phyloP scores from a whole-genome alignment of 2,888 invertebrate species.

The Sinotaia quadrata region DNA sequence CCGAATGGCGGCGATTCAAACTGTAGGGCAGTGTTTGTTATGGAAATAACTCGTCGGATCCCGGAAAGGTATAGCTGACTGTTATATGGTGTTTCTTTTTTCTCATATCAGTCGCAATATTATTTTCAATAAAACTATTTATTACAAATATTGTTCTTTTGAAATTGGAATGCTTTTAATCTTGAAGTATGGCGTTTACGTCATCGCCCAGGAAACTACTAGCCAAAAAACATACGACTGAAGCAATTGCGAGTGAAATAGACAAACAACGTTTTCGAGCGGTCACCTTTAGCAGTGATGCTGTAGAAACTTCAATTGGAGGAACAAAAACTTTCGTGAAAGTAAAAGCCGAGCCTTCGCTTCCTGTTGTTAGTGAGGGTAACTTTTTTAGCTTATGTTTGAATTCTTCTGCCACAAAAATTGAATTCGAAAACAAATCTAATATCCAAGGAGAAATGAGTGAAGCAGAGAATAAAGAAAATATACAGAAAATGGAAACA shows the following conservation, averaged over 20 bases:
- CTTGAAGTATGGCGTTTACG: slow-evolving; percentile 25
- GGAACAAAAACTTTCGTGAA: slow-evolving; percentile 60
- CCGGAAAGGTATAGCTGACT: too few relatives aligned
- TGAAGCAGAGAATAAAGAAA: slow-evolving; percentile 18
- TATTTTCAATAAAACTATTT: too few relatives aligned
- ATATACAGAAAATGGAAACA: slow-evolving; percentile 7
- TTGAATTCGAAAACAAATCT: neutral
- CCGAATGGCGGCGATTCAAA: too few relatives aligned
- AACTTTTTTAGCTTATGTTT: neutral
- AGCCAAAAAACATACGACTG: slow-evolving; percentile 45
- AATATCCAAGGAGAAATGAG: neutral
- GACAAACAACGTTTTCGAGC: slow-evolving; percentile 40
- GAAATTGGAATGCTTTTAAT: neutral
- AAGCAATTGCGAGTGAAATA: too few relatives aligned
- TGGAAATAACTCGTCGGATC: too few relatives aligned
- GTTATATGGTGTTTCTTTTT: too few relatives aligned
- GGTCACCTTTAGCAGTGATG: slow-evolving; percentile 61
- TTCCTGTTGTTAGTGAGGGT: slow-evolving; percentile 23
- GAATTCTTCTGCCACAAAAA: neutral
- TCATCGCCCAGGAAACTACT: slow-evolving; percentile 33
- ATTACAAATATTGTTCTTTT: neutral
- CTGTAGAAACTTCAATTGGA: slow-evolving; percentile 66
- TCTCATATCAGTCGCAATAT: too few relatives aligned
- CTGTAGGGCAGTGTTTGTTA: too few relatives aligned
- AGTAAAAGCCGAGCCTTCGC: slow-evolving; percentile 46